Evolutionary conservation across 2,797 vertebrate genomes (phyloP).

Genomic region (Sorex maritimensis): DNA sequence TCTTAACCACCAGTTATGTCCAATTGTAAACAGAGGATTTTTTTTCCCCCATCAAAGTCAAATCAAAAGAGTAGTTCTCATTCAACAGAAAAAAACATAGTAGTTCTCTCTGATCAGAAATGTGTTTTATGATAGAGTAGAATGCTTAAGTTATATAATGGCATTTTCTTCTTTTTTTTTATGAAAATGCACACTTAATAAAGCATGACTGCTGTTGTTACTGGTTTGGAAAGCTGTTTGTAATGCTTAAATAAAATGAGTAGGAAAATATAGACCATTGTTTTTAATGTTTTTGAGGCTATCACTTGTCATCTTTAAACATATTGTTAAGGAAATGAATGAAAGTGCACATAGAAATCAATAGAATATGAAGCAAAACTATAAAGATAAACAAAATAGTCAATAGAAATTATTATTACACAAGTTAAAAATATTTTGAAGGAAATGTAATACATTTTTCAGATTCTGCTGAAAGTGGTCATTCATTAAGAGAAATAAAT

Average conservation of each 20-base stretch:
- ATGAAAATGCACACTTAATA: slow-evolving; percentile 17
- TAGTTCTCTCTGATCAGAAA: slow-evolving; percentile 38
- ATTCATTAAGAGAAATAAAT: slow-evolving; percentile 52
- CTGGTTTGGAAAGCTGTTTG: slow-evolving; percentile 62
- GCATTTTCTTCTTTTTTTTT: slow-evolving; percentile 48
- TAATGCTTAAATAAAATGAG: slow-evolving; percentile 72
- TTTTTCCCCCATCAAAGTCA: slow-evolving; percentile 22
- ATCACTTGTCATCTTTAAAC: neutral
- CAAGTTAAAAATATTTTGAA: slow-evolving; percentile 62
- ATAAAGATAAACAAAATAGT: slow-evolving; percentile 58
- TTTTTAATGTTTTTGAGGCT: slow-evolving; percentile 65
- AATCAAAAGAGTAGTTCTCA: slow-evolving; percentile 30
- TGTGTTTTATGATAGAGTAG: slow-evolving; percentile 44
- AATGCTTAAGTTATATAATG: slow-evolving; percentile 17
- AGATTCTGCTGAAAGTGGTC: slow-evolving; percentile 25
- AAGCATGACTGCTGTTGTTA: neutral
- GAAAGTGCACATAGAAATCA: slow-evolving; percentile 58
- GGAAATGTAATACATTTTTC: slow-evolving; percentile 60
- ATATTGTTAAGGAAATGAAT: slow-evolving; percentile 52
- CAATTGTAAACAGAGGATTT: slow-evolving; percentile 44
- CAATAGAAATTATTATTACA: slow-evolving; percentile 62
- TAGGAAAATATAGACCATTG: slow-evolving; percentile 57
- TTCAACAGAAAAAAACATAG: too few relatives aligned
- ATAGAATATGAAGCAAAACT: slow-evolving; percentile 50
- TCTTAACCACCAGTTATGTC: neutral